Evolutionary conservation across 2,797 vertebrate genomes (phyloP), one percentile per base, ranked within the genome.

Genomic region (Orestias chungarensis): DNA sequence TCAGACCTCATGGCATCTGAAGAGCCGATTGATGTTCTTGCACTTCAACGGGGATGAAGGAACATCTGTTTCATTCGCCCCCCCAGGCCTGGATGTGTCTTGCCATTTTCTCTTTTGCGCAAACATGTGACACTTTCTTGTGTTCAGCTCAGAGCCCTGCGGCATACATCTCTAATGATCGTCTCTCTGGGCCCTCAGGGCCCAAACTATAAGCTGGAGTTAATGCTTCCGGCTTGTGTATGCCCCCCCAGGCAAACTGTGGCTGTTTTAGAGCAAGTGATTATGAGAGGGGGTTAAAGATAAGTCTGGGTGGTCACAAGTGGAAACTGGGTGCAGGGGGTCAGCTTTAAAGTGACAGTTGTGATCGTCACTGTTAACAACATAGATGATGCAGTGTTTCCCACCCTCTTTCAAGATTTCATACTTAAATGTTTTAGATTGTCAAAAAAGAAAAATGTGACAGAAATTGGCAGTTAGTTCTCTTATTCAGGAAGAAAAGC

Each of bases 51-150:
- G 31, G 71, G 75, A 86, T 83, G 87, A 91, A 85, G 87, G 83
- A 79, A 89, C 91, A 93, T 93, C 89, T 92, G 91, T 89, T 88
- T 78, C 50, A 14, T 69, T 84, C 54, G 89, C 90, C 89, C 65
- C 89, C 65, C 84, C 38, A 74, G 91, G 93, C 89, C n/a, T 64
- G 83, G 84, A 92, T 86, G 88, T 82, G 84, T 86, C 83, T 85
- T 79, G 81, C 68, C 76, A 75, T 91, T 87, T 86, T 87, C 81
- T 77, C 86, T 90, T n/a, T 84, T 90, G 86, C 76, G 52, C 86
- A 92, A 93, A 93, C 92, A 93, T 84, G 89, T 81, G 91, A 92
- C 91, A 92, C 90, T 92, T 91, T 92, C 87, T 71, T 71, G 86
- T 78, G 67, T 87, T 86, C 79, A 86, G 75, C 70, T 71, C 2